Percentiles rank a stretch among this genome's conserved stretches.
Evolutionary conservation across 2,113 vertebrate genomes (phyloP).

Genomic region (Smithornis capensis): DNA sequence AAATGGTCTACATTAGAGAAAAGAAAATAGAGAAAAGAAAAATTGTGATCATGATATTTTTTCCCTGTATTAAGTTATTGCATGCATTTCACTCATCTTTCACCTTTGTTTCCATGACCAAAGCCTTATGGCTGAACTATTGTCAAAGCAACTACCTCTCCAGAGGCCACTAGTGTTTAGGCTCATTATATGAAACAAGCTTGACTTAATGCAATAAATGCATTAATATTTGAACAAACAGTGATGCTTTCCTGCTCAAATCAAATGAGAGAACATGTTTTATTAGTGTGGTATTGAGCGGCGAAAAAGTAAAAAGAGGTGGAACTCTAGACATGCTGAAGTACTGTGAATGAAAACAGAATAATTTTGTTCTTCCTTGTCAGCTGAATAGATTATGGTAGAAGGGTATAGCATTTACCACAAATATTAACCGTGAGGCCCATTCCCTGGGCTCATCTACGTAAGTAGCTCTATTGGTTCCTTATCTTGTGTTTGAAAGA

Average conservation of each 20-base stretch:
- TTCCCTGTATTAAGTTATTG: neutral
- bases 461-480: neutral
- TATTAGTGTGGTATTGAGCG: neutral
- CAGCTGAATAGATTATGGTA: neutral
- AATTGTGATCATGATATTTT: neutral
- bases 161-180: neutral
- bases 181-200: neutral
- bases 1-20: neutral
- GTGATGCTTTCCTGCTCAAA: neutral
- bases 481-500: neutral
- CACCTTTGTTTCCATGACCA: neutral
- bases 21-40: neutral
- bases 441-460: neutral
- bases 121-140: neutral
- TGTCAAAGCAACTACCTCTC: neutral
- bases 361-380: neutral
- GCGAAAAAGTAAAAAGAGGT: neutral
- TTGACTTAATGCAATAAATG: neutral
- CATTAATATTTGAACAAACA: neutral
- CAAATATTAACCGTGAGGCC: neutral
- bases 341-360: neutral
- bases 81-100: slow-evolving; percentile 1
- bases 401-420: neutral
- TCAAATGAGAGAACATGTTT: neutral
- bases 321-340: neutral